Evolutionary conservation across 2,797 vertebrate genomes (phyloP).

Genomic region (Hephaestus fuliginosus): DNA sequence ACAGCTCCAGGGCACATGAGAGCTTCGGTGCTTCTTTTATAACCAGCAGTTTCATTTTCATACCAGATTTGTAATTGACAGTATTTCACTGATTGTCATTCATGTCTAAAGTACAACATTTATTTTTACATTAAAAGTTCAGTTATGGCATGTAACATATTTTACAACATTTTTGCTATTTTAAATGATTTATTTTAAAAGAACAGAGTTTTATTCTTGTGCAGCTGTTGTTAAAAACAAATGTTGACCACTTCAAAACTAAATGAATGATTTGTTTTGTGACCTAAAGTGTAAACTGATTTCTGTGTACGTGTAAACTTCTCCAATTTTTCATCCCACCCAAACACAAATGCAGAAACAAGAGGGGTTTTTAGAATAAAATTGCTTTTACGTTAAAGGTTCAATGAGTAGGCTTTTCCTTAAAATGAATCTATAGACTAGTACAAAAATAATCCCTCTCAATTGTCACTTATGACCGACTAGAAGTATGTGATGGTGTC

Average conservation of each 20-base stretch:
- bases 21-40: slow-evolving; percentile 28
- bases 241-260: slow-evolving; percentile 21
- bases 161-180: slow-evolving; percentile 13
- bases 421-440: no score
- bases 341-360: background rate
- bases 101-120: slow-evolving; percentile 11
- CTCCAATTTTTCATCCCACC: background rate
- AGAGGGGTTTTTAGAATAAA: background rate
- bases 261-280: background rate
- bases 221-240: slow-evolving; percentile 18
- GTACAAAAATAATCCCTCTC: no score
- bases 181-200: slow-evolving; percentile 21
- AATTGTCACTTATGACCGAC: no score
- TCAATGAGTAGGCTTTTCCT: no score
- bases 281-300: background rate
- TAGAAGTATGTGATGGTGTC: no score
- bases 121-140: slow-evolving; percentile 38
- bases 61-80: slow-evolving; percentile 11
- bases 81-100: slow-evolving; percentile 9
- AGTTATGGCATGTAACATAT: slow-evolving; percentile 32
- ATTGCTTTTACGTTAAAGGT: background rate
- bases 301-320: no score
- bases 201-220: slow-evolving; percentile 21
- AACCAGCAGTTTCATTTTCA: slow-evolving; percentile 26
- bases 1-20: slow-evolving; percentile 1